These are phyloP conservation scores for Chloropsis cyanopogon DNA, from an alignment of 2,113 vertebrate species.

Conservation along the genomic window DNA sequence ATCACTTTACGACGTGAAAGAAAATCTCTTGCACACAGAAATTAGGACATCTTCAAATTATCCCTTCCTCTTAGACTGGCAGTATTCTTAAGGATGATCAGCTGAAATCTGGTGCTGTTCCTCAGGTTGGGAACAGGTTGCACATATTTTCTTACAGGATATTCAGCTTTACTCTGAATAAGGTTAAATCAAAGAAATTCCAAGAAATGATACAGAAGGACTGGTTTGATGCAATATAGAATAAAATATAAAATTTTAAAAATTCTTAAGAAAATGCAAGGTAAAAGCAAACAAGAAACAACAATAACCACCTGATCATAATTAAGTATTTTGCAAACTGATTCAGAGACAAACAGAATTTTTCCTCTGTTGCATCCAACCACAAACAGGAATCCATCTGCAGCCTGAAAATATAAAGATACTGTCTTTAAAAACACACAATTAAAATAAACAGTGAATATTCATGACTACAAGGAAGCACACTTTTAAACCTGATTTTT, in stretches of 20 bases:
- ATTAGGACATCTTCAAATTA: conserved; percentile 3
- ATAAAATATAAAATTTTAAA: not conserved
- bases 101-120: not conserved
- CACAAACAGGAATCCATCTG: conserved; percentile 91
- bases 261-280: not conserved
- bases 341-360: conserved; percentile 91
- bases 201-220: not conserved
- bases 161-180: not conserved
- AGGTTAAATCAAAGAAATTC: not conserved
- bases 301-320: conserved; percentile 80
- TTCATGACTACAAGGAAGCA: not conserved
- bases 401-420: conserved; percentile 75
- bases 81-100: not conserved
- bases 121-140: not conserved
- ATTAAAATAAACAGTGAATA: not conserved
- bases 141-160: not conserved
- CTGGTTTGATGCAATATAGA: not conserved
- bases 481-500: not conserved
- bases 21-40: not conserved
- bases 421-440: not conserved
- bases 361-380: conserved; percentile 91
- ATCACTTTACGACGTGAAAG: not conserved
- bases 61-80: not conserved
- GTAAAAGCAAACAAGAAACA: not conserved
- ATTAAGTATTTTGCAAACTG: conserved; percentile 87